These are phyloP conservation scores for Drosophila kanekoi DNA, from an alignment of 2,888 invertebrate genomes.

Conservation along the genomic window DNA sequence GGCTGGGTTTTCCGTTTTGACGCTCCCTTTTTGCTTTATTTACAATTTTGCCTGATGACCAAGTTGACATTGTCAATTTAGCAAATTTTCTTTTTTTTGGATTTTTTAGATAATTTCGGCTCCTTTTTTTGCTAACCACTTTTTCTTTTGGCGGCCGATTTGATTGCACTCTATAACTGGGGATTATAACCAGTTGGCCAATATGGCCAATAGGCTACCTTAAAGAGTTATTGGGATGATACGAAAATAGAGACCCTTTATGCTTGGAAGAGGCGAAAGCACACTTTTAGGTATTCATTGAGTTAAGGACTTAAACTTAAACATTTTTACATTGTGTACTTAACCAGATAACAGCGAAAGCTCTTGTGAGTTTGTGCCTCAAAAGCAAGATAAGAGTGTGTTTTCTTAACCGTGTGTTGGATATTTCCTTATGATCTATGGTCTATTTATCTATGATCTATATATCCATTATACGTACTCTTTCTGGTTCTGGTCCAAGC, in stretches of 20 bases:
- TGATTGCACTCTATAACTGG: slow-evolving; percentile 36
- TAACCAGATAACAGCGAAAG: too few relatives aligned
- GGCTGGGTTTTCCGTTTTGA: slow-evolving; percentile 62
- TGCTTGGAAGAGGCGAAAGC: background rate
- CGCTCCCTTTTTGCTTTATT: slow-evolving; percentile 52
- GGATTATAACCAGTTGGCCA: slow-evolving; percentile 20
- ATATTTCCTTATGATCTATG: too few relatives aligned
- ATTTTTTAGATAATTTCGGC: slow-evolving; percentile 7
- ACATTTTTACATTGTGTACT: too few relatives aligned
- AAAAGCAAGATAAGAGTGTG: too few relatives aligned
- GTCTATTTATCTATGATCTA: too few relatives aligned
- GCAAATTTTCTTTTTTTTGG: slow-evolving; percentile 39
- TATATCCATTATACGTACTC: too few relatives aligned
- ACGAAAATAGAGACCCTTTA: background rate
- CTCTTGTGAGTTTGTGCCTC: too few relatives aligned
- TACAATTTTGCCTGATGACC: slow-evolving; percentile 72
- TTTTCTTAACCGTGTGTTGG: too few relatives aligned
- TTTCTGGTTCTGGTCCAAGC: background rate
- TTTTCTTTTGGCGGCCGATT: slow-evolving; percentile 59
- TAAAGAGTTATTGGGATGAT: slow-evolving; percentile 1
- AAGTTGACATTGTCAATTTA: slow-evolving; percentile 74
- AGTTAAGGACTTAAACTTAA: background rate
- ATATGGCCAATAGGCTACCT: slow-evolving; percentile 6
- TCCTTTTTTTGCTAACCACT: slow-evolving; percentile 39
- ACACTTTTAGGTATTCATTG: background rate